Conservation (phyloP, 2,113 vertebrate species). For the Albula goreensis region DNA sequence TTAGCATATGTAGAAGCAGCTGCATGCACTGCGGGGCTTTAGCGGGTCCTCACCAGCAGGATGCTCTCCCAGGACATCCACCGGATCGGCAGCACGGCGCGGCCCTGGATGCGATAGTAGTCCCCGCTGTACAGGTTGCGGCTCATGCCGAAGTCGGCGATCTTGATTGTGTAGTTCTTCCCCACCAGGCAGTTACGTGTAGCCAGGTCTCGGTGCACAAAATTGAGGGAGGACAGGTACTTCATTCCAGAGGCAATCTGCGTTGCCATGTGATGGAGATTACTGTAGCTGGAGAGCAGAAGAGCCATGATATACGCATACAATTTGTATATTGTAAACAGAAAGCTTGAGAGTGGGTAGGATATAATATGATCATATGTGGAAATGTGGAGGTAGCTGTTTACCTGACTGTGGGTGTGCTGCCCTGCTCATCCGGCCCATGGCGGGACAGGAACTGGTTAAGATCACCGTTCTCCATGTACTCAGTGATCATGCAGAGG, state of each 20-base stretch:
- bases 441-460: conserved; percentile 95
- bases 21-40: background rate
- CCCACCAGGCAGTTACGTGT: conserved; percentile 96
- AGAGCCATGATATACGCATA: background rate
- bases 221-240: conserved; percentile 94
- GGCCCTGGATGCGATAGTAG: conserved; percentile 95
- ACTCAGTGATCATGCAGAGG: conserved; percentile 97
- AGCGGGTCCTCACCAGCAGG: conserved; percentile 74
- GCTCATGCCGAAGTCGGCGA: conserved; percentile 98
- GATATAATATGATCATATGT: too few relatives aligned
- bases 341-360: too few relatives aligned
- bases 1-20: too few relatives aligned
- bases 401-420: conserved; percentile 71
- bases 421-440: conserved; percentile 58
- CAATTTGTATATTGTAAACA: background rate
- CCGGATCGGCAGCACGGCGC: conserved; percentile 95
- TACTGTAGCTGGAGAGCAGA: conserved; percentile 67
- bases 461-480: conserved; percentile 98
- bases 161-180: conserved; percentile 92
- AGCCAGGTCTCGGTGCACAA: conserved; percentile 95
- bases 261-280: conserved; percentile 82
- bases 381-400: background rate
- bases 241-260: conserved; percentile 96
- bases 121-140: conserved; percentile 95
- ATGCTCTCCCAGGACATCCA: conserved; percentile 99